These are phyloP conservation scores for Sorex araneus DNA, from an alignment of 2,113 vertebrate species.

Conservation along the genomic window DNA sequence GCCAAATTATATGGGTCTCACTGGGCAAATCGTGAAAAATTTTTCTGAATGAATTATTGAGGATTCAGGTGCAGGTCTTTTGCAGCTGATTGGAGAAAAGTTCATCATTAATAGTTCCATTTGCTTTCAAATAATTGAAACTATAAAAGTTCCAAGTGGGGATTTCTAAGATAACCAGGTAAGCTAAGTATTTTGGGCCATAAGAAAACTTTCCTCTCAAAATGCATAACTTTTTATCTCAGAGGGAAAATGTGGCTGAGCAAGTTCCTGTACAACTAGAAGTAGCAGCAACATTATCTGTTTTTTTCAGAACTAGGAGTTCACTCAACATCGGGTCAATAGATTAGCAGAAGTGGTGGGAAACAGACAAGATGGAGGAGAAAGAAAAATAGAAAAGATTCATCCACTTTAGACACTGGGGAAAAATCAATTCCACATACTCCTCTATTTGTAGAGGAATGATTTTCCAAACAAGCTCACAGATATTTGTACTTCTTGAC, in stretches of 20 bases:
- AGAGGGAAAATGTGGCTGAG: background rate
- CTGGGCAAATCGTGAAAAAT: slow-evolving; percentile 57
- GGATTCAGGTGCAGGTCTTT: slow-evolving; percentile 51
- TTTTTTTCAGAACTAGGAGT: background rate
- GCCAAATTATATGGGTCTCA: slow-evolving; percentile 68
- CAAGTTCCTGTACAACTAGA: slow-evolving; percentile 21
- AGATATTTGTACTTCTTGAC: slow-evolving; percentile 48
- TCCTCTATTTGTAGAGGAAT: background rate
- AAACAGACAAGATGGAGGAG: slow-evolving; percentile 17
- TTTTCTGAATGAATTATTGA: slow-evolving; percentile 65
- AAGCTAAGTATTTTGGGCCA: slow-evolving; percentile 12
- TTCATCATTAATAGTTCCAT: background rate
- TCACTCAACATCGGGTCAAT: slow-evolving; percentile 40
- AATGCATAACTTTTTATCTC: slow-evolving; percentile 23
- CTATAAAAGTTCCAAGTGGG: slow-evolving; percentile 53
- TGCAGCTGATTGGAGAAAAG: slow-evolving; percentile 59
- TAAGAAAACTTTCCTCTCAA: slow-evolving; percentile 56
- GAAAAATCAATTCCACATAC: slow-evolving; percentile 44
- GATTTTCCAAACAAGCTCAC: slow-evolving; percentile 35
- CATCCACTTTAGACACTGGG: slow-evolving; percentile 1
- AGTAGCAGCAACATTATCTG: background rate
- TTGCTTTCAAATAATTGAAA: slow-evolving; percentile 70
- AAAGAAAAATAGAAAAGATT: slow-evolving; percentile 48
- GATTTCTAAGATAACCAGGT: slow-evolving; percentile 67
- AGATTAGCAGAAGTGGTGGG: slow-evolving; percentile 42